Conservation (phyloP, 2,113 vertebrate genomes). For the Leuciscus idus region DNA sequence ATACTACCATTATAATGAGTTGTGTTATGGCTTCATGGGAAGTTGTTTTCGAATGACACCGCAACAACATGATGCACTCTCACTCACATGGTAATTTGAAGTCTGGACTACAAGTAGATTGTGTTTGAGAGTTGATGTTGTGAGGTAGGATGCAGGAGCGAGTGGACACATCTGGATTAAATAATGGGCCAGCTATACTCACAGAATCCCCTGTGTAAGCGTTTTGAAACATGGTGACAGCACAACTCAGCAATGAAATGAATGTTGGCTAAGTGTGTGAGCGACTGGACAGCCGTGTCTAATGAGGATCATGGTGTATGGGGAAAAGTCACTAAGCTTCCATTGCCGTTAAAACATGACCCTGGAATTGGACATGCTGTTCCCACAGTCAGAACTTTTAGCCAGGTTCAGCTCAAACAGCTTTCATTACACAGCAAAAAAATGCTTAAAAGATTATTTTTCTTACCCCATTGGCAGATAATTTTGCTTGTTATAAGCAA, state of each 20-base stretch:
- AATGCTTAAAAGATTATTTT: too few relatives aligned
- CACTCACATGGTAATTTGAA: neutral
- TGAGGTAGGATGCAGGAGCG: constrained; percentile 6
- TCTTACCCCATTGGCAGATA: too few relatives aligned
- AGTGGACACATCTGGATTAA: constrained; percentile 45
- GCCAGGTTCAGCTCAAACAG: neutral
- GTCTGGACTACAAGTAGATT: constrained; percentile 25
- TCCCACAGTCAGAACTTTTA: constrained; percentile 23
- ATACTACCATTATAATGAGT: neutral
- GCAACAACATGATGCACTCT: neutral
- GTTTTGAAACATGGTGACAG: constrained; percentile 28
- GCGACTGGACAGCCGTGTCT: constrained; percentile 28
- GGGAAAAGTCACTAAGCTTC: constrained; percentile 13
- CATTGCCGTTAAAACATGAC: constrained; percentile 1
- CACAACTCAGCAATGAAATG: constrained; percentile 29
- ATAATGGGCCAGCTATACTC: constrained; percentile 23
- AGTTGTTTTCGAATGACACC: neutral
- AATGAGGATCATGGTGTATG: constrained; percentile 37
- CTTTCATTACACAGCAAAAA: neutral
- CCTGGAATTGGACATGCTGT: constrained; percentile 32
- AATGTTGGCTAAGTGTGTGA: constrained; percentile 34
- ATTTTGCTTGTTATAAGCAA: too few relatives aligned
- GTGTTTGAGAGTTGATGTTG: constrained; percentile 18
- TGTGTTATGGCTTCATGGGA: neutral
- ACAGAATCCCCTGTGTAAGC: constrained; percentile 28